Base-by-base conservation (phyloP, 2,888 invertebrate genomes). In the Poecilus cupreus region DNA sequence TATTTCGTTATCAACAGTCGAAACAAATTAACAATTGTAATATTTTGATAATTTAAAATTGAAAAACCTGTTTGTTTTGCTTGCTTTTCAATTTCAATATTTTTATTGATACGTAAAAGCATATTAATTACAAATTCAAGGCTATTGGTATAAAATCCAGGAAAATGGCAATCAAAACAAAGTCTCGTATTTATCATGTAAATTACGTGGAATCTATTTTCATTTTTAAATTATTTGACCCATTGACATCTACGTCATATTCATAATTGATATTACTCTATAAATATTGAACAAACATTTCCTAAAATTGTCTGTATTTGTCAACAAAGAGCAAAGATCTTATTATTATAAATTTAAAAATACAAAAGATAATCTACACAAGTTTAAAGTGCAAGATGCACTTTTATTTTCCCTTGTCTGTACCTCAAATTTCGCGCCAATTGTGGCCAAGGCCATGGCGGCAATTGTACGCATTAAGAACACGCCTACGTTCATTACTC, bases 401-500 rank as follows among this genome's bases (percentile, higher is more conserved):
- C n/a, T n/a, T n/a, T n/a, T n/a, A n/a, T n/a, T n/a, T n/a, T n/a
- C n/a, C n/a, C n/a, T n/a, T 5, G 26, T 26, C 5, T 26, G 26
- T 26, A 26, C 3, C 26, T 26, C 26, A 20, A 51, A 54, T 8
- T 54, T 60, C 60, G 24, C 26, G 57, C 24, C n/a, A 13, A 43
- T 3, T 43, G 10, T 43, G 10, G 11, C n/a, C 43, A 43, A 43
- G 43, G 43, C n/a, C 13, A 26, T 22, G n/a, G 11, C 46, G 46
- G 13, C 22, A 60, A 60, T 26, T 60, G 26, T 24, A 13, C 22
- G 46, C n/a, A 0, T 46, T 18, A n/a, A 24, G 43, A 72, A 72
- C 3, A 46, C 22, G 3, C 72, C 43, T 72, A 72, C 72, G 72
- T 72, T 26, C 24, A 60, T 60, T 68, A 68, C 2, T 68, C n/a